Conservation (phyloP, 2,888 invertebrate species). For the Drosophila acutilabella region DNA sequence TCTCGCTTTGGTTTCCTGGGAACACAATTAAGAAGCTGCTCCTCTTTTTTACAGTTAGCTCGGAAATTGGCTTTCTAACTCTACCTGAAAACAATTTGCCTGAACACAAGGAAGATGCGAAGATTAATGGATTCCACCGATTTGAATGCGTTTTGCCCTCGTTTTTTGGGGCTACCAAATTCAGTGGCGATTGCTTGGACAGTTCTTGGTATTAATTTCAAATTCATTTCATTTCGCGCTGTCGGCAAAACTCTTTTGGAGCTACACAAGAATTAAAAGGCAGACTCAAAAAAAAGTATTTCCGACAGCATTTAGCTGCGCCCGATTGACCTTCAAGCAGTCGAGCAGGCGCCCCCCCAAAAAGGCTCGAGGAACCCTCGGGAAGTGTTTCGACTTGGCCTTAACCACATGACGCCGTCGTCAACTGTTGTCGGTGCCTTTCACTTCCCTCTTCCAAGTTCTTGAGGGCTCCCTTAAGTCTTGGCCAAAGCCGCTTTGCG, state of each 20-base stretch:
- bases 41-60: constrained; percentile 71
- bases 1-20: constrained; percentile 64
- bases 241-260: constrained; percentile 55
- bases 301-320: constrained; percentile 55
- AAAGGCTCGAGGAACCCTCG: background rate
- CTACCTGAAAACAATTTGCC: constrained; percentile 27
- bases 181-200: constrained; percentile 81
- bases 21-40: constrained; percentile 69
- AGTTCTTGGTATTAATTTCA: constrained; percentile 80
- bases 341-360: background rate
- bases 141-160: constrained; percentile 11
- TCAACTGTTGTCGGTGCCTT: constrained; percentile 29
- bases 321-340: constrained; percentile 67
- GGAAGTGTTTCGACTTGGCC: background rate
- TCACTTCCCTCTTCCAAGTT: constrained; percentile 9
- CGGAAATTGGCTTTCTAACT: constrained; percentile 66
- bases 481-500: constrained; percentile 43
- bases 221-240: constrained; percentile 75
- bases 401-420: constrained; percentile 68
- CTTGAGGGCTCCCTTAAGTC: constrained; percentile 41
- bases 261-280: background rate
- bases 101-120: constrained; percentile 6
- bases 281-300: constrained; percentile 1
- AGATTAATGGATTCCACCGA: constrained; percentile 70
- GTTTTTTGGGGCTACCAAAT: constrained; percentile 40